Evolutionary conservation across 2,888 invertebrate species (phyloP).

Genomic region (Nomada ruficornis): DNA sequence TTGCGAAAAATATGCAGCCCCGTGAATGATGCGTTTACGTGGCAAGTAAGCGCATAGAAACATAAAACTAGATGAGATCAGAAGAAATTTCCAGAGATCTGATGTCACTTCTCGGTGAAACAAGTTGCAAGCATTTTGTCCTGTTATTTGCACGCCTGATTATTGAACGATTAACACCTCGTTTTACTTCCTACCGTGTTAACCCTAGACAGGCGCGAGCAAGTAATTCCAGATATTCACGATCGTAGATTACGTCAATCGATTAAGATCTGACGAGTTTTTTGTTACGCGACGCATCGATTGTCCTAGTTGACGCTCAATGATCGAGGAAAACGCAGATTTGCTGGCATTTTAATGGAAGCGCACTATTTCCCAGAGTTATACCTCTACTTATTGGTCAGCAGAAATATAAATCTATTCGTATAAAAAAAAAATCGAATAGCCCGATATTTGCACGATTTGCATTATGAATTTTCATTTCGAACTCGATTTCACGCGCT

Average conservation of each 20-base stretch:
- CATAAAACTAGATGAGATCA: conserved; percentile 53
- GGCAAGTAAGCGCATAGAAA: neutral
- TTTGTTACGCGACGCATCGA: conserved; percentile 28
- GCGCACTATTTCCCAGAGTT: too few relatives aligned
- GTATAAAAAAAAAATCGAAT: neutral
- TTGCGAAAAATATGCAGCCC: neutral
- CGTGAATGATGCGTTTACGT: conserved; percentile 11
- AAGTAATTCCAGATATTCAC: neutral
- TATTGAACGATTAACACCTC: conserved; percentile 2
- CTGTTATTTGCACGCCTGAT: conserved; percentile 1
- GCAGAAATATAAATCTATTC: neutral
- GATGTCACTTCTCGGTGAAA: conserved; percentile 45
- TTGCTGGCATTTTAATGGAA: neutral
- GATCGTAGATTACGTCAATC: conserved; percentile 1
- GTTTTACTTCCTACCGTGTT: neutral
- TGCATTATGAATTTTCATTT: neutral
- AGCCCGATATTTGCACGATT: neutral
- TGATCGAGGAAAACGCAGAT: conserved; percentile 44
- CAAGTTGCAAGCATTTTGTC: conserved; percentile 19
- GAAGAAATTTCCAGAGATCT: conserved; percentile 34
- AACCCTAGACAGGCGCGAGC: too few relatives aligned
- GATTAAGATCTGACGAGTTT: conserved; percentile 31
- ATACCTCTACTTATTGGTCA: too few relatives aligned
- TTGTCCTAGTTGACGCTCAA: conserved; percentile 12
- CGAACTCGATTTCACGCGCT: neutral